Evolutionary conservation across 1,140 invertebrate species (phyloP).

Genomic region (Leptonema lineaticorne): DNA sequence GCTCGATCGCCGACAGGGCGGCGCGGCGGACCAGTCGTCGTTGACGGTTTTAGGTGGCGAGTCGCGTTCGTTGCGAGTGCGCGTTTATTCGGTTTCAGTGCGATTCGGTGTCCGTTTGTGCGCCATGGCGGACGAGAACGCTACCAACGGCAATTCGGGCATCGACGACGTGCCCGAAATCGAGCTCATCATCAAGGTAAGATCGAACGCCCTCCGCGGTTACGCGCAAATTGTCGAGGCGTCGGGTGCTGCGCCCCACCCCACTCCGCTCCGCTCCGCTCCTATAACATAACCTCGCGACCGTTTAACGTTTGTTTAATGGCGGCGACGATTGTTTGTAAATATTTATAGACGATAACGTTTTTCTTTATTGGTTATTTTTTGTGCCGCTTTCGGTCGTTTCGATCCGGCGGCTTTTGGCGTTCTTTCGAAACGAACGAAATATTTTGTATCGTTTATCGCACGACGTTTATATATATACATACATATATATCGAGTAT

Average conservation of each 20-base stretch:
- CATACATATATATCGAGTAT: no score
- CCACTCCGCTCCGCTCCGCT: neutral
- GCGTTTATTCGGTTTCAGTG: constrained; percentile 9
- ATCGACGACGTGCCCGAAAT: constrained; percentile 75
- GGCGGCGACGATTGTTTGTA: no score
- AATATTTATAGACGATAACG: no score
- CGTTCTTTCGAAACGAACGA: no score
- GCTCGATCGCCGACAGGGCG: neutral
- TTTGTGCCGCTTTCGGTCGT: no score
- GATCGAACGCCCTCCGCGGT: neutral
- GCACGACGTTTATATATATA: no score
- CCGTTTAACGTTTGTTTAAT: no score
- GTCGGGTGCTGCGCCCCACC: neutral
- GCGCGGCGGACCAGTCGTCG: neutral
- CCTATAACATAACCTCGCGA: no score
- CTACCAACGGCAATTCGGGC: constrained; percentile 64
- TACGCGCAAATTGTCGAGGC: neutral
- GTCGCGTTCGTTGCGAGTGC: neutral
- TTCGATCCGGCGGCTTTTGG: no score
- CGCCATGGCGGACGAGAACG: constrained; percentile 56
- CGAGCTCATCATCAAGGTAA: constrained; percentile 78
- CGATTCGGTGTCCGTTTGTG: neutral
- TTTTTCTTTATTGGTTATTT: no score
- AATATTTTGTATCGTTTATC: no score
- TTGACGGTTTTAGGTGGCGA: neutral